These are phyloP conservation scores for Festucalex cinctus DNA, from an alignment of 2,113 vertebrate genomes.

Conservation along the genomic window DNA sequence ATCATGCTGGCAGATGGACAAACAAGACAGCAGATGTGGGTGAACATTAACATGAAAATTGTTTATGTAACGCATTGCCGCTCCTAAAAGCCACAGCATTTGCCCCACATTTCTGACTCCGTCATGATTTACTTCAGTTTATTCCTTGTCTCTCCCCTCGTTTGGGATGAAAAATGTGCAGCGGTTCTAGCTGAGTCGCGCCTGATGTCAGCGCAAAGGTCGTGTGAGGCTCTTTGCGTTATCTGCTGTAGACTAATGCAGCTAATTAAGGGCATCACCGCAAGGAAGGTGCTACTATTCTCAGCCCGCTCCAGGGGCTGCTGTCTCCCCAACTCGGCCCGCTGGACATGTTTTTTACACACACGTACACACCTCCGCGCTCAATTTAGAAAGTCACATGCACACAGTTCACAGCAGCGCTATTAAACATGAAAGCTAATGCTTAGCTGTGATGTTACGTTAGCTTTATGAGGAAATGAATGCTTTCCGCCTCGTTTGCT, in stretches of 20 bases:
- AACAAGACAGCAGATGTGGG: constrained; percentile 8
- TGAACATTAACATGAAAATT: constrained; percentile 3
- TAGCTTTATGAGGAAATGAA: constrained; percentile 30
- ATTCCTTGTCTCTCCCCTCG: constrained; percentile 2
- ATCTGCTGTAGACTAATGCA: constrained; percentile 56
- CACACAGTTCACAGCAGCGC: constrained; percentile 1
- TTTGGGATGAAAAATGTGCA: constrained; percentile 32
- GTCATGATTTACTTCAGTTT: not conserved
- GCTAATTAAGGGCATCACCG: constrained; percentile 68
- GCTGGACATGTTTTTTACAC: constrained; percentile 22
- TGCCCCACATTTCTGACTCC: constrained; percentile 1
- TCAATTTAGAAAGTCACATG: constrained; percentile 13
- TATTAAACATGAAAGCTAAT: constrained; percentile 37
- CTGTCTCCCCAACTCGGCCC: constrained; percentile 43
- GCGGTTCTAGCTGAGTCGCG: constrained; percentile 33
- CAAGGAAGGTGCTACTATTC: constrained; percentile 61
- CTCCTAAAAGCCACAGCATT: not conserved
- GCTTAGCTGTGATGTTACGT: constrained; percentile 13
- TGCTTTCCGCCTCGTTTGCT: constrained; percentile 9
- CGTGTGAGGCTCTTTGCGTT: constrained; percentile 42
- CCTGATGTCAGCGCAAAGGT: constrained; percentile 46
- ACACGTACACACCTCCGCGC: not conserved
- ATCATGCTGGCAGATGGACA: constrained; percentile 7
- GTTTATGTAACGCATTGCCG: constrained; percentile 13
- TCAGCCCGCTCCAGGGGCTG: constrained; percentile 51